Percentiles rank a stretch among this genome's conserved stretches.
These are phyloP conservation scores for Halcyon senegalensis DNA, from an alignment of 2,113 vertebrate species.

Conservation along the genomic window DNA sequence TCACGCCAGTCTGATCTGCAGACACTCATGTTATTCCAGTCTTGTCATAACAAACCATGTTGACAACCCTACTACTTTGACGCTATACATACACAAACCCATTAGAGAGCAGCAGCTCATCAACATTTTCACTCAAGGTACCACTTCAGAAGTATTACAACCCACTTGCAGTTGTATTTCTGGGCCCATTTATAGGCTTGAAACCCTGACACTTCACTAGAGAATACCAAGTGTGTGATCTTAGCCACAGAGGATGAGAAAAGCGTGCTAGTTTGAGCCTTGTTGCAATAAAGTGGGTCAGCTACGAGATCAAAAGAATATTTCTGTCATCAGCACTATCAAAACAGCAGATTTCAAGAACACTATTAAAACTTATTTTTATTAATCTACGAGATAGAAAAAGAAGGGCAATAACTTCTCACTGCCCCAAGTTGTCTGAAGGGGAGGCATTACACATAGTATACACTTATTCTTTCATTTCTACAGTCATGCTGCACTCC, in stretches of 20 bases:
- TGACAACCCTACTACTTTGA: not conserved
- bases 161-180: not conserved
- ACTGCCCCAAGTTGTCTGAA: not conserved
- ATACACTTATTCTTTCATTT: not conserved
- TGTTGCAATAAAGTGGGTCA: constrained; percentile 32
- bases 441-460: not conserved
- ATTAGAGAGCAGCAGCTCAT: not conserved
- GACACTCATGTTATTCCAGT: not conserved
- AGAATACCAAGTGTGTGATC: constrained; percentile 34
- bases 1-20: not conserved
- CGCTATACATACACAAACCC: not conserved
- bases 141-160: not conserved
- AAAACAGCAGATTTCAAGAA: constrained; percentile 28
- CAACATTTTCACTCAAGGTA: not conserved
- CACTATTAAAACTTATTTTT: constrained; percentile 1
- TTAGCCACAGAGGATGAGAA: not conserved
- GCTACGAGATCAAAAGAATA: constrained; percentile 49
- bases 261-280: not conserved
- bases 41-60: not conserved
- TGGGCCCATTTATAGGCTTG: not conserved
- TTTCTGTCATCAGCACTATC: constrained; percentile 19
- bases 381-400: not conserved
- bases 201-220: constrained; percentile 12
- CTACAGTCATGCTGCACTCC: not conserved
- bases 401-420: not conserved